Percentiles rank a stretch among this genome's conserved stretches.
Conservation (phyloP, 2,113 vertebrate species). For the Dermatemys mawii region DNA sequence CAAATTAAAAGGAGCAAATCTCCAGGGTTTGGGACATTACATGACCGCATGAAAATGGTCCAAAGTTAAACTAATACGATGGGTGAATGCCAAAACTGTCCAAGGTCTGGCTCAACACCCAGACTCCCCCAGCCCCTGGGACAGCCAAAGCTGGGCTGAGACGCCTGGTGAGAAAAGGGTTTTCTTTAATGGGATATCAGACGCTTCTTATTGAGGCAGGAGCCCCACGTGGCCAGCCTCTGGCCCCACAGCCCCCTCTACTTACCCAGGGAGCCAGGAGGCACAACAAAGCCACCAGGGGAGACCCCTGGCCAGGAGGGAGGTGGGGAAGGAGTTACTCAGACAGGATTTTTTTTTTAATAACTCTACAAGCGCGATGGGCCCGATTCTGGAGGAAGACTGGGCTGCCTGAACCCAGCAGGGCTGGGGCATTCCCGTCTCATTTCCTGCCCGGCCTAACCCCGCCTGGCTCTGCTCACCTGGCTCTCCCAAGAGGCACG, state of each 20-base stretch:
- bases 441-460: no score
- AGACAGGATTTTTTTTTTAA: no score
- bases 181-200: not conserved
- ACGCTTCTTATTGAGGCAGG: not conserved
- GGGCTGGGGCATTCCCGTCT: not conserved
- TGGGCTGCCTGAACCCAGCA: not conserved
- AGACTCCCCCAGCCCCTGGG: not conserved
- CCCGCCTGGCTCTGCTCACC: no score
- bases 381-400: not conserved
- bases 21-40: not conserved
- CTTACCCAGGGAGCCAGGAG: not conserved
- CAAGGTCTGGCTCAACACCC: not conserved
- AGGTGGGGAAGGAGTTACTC: not conserved
- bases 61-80: no score
- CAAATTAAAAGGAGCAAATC: not conserved
- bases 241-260: not conserved
- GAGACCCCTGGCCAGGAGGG: not conserved
- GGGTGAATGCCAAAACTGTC: rapidly evolving
- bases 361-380: not conserved
- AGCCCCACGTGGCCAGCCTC: not conserved
- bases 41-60: not conserved
- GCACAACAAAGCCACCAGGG: not conserved
- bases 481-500: no score
- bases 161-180: rapidly evolving
- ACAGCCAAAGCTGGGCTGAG: rapidly evolving